Base-by-base conservation (phyloP, 2,888 invertebrate species). In the Eulithis testata region DNA sequence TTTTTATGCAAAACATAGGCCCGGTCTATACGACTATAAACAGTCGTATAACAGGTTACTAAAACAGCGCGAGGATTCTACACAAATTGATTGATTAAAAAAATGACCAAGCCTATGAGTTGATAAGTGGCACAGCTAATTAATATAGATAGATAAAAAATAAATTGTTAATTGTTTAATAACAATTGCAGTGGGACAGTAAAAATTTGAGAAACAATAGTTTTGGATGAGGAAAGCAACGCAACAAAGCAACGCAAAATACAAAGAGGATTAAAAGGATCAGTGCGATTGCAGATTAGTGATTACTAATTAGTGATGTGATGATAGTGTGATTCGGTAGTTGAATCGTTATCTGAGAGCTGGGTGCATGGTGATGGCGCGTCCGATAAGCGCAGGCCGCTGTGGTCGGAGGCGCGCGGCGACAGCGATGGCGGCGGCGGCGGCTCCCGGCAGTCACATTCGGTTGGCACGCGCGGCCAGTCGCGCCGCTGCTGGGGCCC, bases 391-490 rank as follows among this genome's bases (percentile, higher is more conserved):
- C 89, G 86, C 86, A 84, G 83, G 82, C 77, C 81, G 82, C 76
- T 81, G 58, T 44, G 7, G 80, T 79, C 76, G 79, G 37, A 51
- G 71, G 74, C 72, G 74, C 74, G 79, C 69, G 72, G 75, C 74
- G 79, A 67, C 72, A 59, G 21, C 21, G 21, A 21, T 65, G 63
- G 68, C 70, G 66, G 63, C 74, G 66, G 63, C 74, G 72, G 74
- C 77, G 76, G 72, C 78, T n/a, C 56, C 44, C 60, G 60, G 90
- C 91, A 91, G 91, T 91, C 78, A 83, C 80, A 81, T 74, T 86
- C 89, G 86, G 90, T 83, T 86, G 88, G 88, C 88, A 86, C 82
- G 86, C 86, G 90, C 87, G 91, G 87, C 81, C 86, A 89, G 86
- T 90, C 92, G 92, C 90, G 91, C 88, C 80, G 74, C 74, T 76